Base-by-base conservation (phyloP, 2,888 invertebrate genomes). In the Dryobota labecula region DNA sequence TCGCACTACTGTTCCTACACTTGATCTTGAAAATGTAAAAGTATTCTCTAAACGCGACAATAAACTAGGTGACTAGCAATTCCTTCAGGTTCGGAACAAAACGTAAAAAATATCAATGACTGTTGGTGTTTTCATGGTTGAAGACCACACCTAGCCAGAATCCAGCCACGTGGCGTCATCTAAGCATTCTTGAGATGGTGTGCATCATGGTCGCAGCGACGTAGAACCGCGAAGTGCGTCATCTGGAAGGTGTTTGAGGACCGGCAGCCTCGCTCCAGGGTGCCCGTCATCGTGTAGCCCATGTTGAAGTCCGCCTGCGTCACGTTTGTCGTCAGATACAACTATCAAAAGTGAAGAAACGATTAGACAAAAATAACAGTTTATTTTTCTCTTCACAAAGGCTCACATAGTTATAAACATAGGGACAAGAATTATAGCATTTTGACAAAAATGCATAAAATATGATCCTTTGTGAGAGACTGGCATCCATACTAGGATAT, bases 241-340 rank as follows among this genome's bases (percentile, higher is more conserved):
- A 98, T 97, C 92, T 98, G 98, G 94, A 98, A 98, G 90, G 96
- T 96, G 93, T 98, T 98, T 85, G 97, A 97, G 90, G 97, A 97
- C 84, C 97, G 97, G 90, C 97, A 97, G 84, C 98, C 98, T 27
- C 98, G 96, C 92, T 98, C 98, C 89, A 98, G 96, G 18, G 98
- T 98, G 18, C 98, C 98, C 1, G 98, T 98, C 97, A 98, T 98
- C 90, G 98, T 98, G 96, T 98, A 98, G 63, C 98, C 98, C 97
- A 98, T 98, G 94, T 98, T 98, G 96, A 98, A 98, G 94, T 98
- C 98, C 64, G 98, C 97, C 88, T 97, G 97, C 60, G 98, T 97
- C 88, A 98, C 98, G 94, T 98, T 98, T 76, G 98, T 98, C 76
- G 98, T 98, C 90, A 98, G 97, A 94, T 97, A 97, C 64, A 85